Base-by-base conservation (phyloP, 2,888 invertebrate species). In the Agriopis marginaria region DNA sequence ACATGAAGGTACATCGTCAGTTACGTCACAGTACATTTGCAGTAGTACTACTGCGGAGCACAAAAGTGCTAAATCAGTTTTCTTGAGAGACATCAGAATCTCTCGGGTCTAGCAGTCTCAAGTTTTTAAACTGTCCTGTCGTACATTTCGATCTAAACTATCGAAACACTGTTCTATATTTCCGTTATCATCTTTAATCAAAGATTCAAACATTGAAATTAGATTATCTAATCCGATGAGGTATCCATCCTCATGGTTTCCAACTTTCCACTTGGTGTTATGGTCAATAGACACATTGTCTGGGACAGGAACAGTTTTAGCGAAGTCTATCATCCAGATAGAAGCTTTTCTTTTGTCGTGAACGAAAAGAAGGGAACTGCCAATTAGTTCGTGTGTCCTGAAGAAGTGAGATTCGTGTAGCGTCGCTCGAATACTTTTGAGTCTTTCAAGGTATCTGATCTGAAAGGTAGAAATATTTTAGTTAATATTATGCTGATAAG, bases 321-420 rank as follows among this genome's bases (percentile, higher is more conserved):
- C 99, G 86, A 99, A 99, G 91, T 99, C 99, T 77, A 99, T 99
- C 94, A 99, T 96, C 99, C 99, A 99, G 12, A 98, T 96, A 73
- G 97, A 98, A 42, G 98, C 98, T 85, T 96, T 97, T 76, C 96
- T 95, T 66, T 96, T 95, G 89, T 99, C 99, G 93, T 99, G 99
- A 64, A 99, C 98, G 87, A 99, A 98, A 68, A 99, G 95, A 69
- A 99, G 93, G 39, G 99, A 99, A 89, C 99, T 99, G 74, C 98
- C 98, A 80, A 99, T 98, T 60, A 99, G 96, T 95, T 99, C 99
- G 90, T 99, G 99, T 9, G 96, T 95, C 80, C 96, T 96, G 94
- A 99, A 99, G 95, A 99, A 99, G 71, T 96, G 95, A 7, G 99
- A 99, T 70, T 96, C 95, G 84, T 97, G 96, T 72, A 99, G 93